Evolutionary conservation across 2,888 invertebrate genomes (phyloP), one percentile per base, ranked within the genome.

Genomic region (Eulithis testata): DNA sequence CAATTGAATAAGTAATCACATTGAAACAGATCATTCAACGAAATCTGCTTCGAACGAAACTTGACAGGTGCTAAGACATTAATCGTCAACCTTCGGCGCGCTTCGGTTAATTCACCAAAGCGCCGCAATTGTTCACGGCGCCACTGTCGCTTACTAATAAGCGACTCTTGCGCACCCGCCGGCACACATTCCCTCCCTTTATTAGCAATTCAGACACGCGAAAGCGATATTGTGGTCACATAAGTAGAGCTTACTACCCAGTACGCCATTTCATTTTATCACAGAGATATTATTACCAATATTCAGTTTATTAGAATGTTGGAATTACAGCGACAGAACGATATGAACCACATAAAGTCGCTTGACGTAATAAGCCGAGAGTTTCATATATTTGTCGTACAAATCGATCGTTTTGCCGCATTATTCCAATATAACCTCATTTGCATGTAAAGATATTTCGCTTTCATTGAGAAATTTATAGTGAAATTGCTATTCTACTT

Each of bases 161-260:
- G 75, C 78, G 71, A 71, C 73, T 80, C 82, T 74, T 77, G 77
- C 80, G 84, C 85, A 79, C 79, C 60, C 67, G 85, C 60, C 67
- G 85, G 84, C 87, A 88, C 81, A 90, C 88, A 89, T 89, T 88
- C 83, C 71, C 86, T 81, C 78, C 83, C 83, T 87, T 85, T 90
- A 90, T 91, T 91, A 89, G 88, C 90, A 90, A 91, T 89, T 90
- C 91, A 80, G 90, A 91, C 91, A 88, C 80, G 87, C 86, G 88
- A 89, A 89, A 90, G 88, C 89, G 84, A 89, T 89, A 88, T 84
- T 82, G 81, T 82, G 82, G 80, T 80, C 85, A 87, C 86, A 89
- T 89, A 90, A 89, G 89, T 87, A 85, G 84, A 84, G 75, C 85
- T 82, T 78, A 81, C 78, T 78, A 79, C 77, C 79, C 75, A 76